Evolutionary conservation across 2,797 vertebrate species (phyloP).

Genomic region (Myotis pilosus): DNA sequence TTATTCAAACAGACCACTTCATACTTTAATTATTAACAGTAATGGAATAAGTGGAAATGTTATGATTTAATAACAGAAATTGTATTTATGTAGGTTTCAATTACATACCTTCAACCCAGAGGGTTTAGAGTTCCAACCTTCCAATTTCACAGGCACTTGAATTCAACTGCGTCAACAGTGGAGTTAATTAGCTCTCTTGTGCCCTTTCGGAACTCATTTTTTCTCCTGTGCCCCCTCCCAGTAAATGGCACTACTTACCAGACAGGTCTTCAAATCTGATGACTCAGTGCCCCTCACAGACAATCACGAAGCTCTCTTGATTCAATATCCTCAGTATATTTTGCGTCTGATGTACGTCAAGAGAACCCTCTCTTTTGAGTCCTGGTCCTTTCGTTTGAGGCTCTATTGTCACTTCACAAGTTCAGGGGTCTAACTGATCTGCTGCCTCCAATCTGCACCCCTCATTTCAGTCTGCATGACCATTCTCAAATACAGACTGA

Average conservation of each 20-base stretch:
- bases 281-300: not conserved
- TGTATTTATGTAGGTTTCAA: not conserved
- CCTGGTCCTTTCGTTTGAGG: not conserved
- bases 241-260: not conserved
- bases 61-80: constrained; percentile 5
- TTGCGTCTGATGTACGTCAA: not conserved
- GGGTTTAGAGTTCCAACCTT: not conserved
- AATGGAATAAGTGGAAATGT: not conserved
- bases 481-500: not conserved
- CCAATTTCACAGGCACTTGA: not conserved
- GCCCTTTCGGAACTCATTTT: not conserved
- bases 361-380: not conserved
- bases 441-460: not conserved
- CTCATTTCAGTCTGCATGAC: not conserved
- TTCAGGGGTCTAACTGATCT: not conserved
- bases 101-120: not conserved
- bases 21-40: not conserved
- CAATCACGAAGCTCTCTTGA: not conserved
- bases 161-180: not conserved
- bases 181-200: not conserved
- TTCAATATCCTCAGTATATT: not conserved
- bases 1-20: not conserved
- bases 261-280: not conserved
- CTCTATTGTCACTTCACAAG: not conserved
- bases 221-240: not conserved